These are phyloP conservation scores for Petrophora chlorosata DNA, from an alignment of 2,888 invertebrate genomes.

Conservation along the genomic window DNA sequence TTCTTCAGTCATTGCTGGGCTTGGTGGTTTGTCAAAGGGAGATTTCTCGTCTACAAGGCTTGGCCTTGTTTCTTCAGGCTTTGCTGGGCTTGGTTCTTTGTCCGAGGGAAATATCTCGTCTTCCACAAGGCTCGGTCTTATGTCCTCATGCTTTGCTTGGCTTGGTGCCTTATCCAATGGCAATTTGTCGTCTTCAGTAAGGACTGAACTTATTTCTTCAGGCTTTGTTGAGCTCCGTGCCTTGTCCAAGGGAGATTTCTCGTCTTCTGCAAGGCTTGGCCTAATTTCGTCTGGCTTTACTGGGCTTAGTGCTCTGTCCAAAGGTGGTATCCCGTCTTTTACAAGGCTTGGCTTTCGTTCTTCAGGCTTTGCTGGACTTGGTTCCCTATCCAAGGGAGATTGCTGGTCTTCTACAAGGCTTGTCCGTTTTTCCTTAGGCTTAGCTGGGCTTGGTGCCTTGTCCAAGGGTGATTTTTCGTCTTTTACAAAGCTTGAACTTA, in stretches of 20 bases:
- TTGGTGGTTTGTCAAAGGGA: too few relatives aligned
- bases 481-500: slow-evolving; percentile 17
- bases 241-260: slow-evolving; percentile 8
- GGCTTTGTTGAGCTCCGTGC: slow-evolving; percentile 13
- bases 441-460: too few relatives aligned
- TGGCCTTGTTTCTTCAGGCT: background rate
- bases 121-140: too few relatives aligned
- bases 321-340: slow-evolving; percentile 7
- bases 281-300: background rate
- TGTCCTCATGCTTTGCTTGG: background rate
- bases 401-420: too few relatives aligned
- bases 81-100: background rate
- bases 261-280: too few relatives aligned
- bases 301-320: background rate
- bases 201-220: slow-evolving; percentile 2
- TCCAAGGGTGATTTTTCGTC: slow-evolving; percentile 17
- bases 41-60: too few relatives aligned
- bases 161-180: slow-evolving; percentile 22
- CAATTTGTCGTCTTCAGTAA: background rate
- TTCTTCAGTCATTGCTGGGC: background rate
- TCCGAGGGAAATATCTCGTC: too few relatives aligned
- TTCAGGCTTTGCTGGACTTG: background rate
- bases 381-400: too few relatives aligned
- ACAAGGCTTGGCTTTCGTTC: slow-evolving; percentile 22
- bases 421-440: too few relatives aligned